Evolutionary conservation across 2,888 invertebrate genomes (phyloP).

Genomic region (Blera fallax): DNA sequence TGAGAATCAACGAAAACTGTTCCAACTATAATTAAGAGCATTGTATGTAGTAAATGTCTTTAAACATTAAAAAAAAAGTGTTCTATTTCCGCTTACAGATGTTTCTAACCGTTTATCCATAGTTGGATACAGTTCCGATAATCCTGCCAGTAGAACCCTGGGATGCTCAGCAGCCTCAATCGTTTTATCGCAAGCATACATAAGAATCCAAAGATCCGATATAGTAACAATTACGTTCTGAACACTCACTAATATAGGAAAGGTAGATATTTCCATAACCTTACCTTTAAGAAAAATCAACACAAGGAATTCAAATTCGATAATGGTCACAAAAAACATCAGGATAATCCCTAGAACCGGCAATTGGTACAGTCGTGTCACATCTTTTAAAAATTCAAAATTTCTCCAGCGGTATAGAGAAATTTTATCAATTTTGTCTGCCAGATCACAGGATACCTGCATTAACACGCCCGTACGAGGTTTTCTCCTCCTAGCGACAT

Average conservation of each 20-base stretch:
- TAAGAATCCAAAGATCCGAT: neutral
- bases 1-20: neutral
- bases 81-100: neutral
- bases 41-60: no score
- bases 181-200: neutral
- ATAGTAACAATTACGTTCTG: neutral
- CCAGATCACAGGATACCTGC: constrained; percentile 7
- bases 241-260: neutral
- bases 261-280: neutral
- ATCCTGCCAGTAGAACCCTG: neutral
- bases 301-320: neutral
- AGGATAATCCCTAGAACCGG: neutral
- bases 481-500: no score
- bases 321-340: neutral
- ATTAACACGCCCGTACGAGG: neutral
- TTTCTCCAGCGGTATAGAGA: neutral
- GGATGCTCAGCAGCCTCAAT: neutral
- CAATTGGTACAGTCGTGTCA: neutral
- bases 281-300: neutral
- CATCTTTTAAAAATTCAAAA: neutral
- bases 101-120: neutral
- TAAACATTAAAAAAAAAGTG: no score
- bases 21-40: neutral
- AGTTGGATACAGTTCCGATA: neutral
- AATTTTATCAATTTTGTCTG: constrained; percentile 11